Percentiles rank a stretch among this genome's conserved stretches.
phyloP scores from a whole-genome alignment of 2,113 vertebrate genomes.

The Columba janthina region DNA sequence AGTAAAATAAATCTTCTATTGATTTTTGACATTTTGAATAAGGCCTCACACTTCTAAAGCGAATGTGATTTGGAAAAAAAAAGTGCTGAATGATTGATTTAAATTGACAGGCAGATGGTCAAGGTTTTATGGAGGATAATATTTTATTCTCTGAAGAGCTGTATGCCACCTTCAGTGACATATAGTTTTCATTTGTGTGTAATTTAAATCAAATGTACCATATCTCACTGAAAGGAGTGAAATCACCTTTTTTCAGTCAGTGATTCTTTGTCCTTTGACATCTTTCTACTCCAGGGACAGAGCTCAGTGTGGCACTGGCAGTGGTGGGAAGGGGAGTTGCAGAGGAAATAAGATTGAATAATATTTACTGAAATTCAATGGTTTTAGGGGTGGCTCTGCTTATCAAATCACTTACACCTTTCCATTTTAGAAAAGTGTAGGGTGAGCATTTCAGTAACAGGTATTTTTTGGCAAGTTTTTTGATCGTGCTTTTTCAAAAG shows the following conservation, averaged over 20 bases:
- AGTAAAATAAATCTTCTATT: background rate
- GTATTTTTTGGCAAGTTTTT: background rate
- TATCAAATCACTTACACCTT: background rate
- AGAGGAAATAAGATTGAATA: background rate
- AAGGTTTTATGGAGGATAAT: background rate
- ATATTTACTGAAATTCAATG: background rate
- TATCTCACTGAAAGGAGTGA: background rate
- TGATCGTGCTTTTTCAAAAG: background rate
- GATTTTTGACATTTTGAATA: background rate
- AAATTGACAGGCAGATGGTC: background rate
- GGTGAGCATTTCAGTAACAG: background rate
- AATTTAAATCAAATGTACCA: background rate
- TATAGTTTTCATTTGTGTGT: background rate
- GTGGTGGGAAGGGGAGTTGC: background rate
- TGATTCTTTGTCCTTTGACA: background rate
- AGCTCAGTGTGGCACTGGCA: background rate
- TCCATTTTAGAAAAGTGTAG: background rate
- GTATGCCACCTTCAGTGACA: background rate
- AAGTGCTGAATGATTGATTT: background rate
- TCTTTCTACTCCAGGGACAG: background rate
- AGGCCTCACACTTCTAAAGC: background rate
- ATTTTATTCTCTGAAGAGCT: background rate
- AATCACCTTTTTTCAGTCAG: background rate
- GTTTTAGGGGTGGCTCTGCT: background rate
- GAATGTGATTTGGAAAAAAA: background rate